Conservation (phyloP, 30 jellyfish, hydroid and myxozoan species). For the Clytia hemisphaerica region DNA sequence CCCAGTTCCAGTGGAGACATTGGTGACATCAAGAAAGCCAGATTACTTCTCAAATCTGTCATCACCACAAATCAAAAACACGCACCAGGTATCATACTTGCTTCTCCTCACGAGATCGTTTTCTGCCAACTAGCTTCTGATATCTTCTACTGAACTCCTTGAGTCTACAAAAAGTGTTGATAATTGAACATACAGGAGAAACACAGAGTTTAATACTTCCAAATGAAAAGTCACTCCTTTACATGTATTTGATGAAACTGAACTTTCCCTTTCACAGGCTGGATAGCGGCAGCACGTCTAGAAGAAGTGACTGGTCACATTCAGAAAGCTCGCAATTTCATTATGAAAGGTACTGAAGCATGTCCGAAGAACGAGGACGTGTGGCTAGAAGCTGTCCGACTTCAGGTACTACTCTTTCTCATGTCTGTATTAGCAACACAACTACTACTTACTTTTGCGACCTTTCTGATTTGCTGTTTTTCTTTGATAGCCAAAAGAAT, state of each 20-base stretch:
- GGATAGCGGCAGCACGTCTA: slow-evolving; percentile 99
- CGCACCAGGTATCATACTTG: slow-evolving; percentile 83
- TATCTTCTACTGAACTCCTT: not conserved
- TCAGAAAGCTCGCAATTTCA: slow-evolving; percentile 79
- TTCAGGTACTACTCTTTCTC: slow-evolving; percentile 65
- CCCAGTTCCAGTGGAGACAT: slow-evolving; percentile 97
- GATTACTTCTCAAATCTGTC: slow-evolving; percentile 86
- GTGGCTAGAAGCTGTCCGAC: slow-evolving; percentile 95
- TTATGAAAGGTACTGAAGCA: slow-evolving; percentile 87
- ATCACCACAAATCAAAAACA: slow-evolving; percentile 92
- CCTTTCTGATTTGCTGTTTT: not conserved
- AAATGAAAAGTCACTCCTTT: not conserved
- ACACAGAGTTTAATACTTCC: too few relatives aligned
- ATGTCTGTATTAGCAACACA: not conserved
- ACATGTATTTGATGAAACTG: not conserved
- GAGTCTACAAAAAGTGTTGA: not conserved
- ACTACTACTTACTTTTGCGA: not conserved
- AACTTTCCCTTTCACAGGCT: slow-evolving; percentile 44
- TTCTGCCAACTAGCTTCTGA: not conserved
- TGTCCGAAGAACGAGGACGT: slow-evolving; percentile 96
- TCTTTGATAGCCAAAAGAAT: slow-evolving; percentile 59
- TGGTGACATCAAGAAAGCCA: slow-evolving; percentile 95
- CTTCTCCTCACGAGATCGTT: not conserved
- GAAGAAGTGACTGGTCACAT: slow-evolving; percentile 98
- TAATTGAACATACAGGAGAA: too few relatives aligned